Evolutionary conservation across 2,113 vertebrate genomes (phyloP), one percentile per base, ranked within the genome.

Genomic region (Pontoporia blainvillei): DNA sequence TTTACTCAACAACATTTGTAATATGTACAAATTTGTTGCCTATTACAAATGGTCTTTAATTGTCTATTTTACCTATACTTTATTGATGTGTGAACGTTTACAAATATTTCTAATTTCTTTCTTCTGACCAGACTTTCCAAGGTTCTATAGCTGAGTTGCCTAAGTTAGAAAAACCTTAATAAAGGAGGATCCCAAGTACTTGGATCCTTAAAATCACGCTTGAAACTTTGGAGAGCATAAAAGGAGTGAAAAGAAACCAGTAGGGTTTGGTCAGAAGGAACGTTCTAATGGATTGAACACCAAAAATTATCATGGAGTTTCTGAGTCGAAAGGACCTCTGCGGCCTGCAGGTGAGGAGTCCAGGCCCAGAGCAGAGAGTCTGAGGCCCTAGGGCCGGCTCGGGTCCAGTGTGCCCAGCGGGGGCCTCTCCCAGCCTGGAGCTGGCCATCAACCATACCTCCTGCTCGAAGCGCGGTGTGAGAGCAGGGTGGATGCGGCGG

Each of bases 101-200:
- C 6, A 69, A 75, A 29, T 81, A 54, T 59, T 92, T 92, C 31
- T 72, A 3, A 25, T 89, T 76, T 86, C 62, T 66, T 71, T 86
- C 54, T 72, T 72, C n/a, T 17, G 15, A 36, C 34, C 75, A 72
- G 29, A 72, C 71, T 69, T n/a, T 34, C 85, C 39, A 29, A 6
- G 36, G 52, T 52, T 34, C 66, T 36, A 1, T 29, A 21, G 41
- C 71, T 52, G 59, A 82, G 15, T 44, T 61, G 39, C n/a, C 79
- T 5, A 14, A 61, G 54, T 72, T 57, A 39, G 69, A 83, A 27
- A 18, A 44, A 20, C 54, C 12, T n/a, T 27, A 39, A 2, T 7
- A 12, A 52, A 4, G 6, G 36, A 72, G 59, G 71, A 21, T 18
- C 36, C 23, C n/a, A 39, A 14, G 71, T 18, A 9, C 46, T 0